Evolutionary conservation across 2,888 invertebrate species (phyloP).

Genomic region (Druceiella hillmani): DNA sequence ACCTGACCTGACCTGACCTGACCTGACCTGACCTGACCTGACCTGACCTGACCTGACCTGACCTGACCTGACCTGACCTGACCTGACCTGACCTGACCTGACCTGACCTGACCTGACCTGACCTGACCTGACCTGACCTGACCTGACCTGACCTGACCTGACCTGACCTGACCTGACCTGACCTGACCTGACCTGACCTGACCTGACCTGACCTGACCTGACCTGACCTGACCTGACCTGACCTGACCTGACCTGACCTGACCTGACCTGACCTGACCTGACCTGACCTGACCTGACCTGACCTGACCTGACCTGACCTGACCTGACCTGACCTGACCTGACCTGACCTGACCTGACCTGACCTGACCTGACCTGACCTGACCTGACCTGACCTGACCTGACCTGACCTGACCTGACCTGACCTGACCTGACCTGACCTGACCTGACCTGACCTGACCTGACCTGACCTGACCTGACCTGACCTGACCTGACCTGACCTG

Average conservation of each 20-base stretch:
- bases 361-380: conserved; percentile 17
- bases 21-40: conserved; percentile 8
- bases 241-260: conserved; percentile 11
- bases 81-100: conserved; percentile 10
- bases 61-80: conserved; percentile 9
- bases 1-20: conserved; percentile 7
- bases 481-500: too few species aligned
- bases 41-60: conserved; percentile 11
- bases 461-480: too few species aligned
- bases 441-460: too few species aligned
- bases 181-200: conserved; percentile 11
- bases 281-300: conserved; percentile 11
- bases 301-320: conserved; percentile 10
- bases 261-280: conserved; percentile 11
- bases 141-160: conserved; percentile 10
- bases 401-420: too few species aligned
- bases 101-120: conserved; percentile 11
- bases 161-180: conserved; percentile 11
- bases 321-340: conserved; percentile 10
- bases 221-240: conserved; percentile 11
- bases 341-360: conserved; percentile 16
- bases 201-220: conserved; percentile 10
- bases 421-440: too few species aligned
- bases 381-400: conserved; percentile 11
- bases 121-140: conserved; percentile 11